phyloP scores from a whole-genome alignment of 37 sponge, comb jelly and placozoan genomes.

The Diacarnus erythraeanus region DNA sequence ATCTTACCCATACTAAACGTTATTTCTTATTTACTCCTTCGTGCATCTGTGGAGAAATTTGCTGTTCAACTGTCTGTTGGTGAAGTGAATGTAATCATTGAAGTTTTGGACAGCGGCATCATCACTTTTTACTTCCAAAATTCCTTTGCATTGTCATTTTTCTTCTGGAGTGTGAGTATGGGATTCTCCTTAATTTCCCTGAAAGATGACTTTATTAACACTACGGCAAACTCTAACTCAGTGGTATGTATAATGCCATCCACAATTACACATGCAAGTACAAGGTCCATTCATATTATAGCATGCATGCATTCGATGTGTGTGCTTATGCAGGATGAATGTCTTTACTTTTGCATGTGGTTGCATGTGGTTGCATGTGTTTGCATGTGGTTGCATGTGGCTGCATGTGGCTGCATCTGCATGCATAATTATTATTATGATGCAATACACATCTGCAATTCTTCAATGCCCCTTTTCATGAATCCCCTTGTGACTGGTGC shows the following conservation, averaged over 20 bases:
- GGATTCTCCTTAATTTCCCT: neutral
- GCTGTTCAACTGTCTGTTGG: neutral
- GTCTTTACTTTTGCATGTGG: neutral
- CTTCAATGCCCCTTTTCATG: no score
- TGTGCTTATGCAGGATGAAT: neutral
- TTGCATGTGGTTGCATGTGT: neutral
- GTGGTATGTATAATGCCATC: no score
- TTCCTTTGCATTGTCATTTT: neutral
- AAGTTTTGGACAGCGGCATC: neutral
- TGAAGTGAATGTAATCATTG: neutral
- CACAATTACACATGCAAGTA: no score
- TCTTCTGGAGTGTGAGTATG: neutral
- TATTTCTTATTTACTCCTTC: neutral
- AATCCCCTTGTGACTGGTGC: neutral
- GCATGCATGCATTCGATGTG: neutral
- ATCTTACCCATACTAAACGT: neutral
- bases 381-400: neutral
- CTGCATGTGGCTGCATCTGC: neutral
- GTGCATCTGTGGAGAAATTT: neutral
- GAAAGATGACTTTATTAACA: no score
- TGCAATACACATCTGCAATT: no score
- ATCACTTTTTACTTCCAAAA: constrained; percentile 7
- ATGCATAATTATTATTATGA: no score
- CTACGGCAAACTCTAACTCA: no score
- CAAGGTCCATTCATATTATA: neutral